Base-by-base conservation (phyloP, 2,888 invertebrate species). In the Mesorhabditis belari region DNA sequence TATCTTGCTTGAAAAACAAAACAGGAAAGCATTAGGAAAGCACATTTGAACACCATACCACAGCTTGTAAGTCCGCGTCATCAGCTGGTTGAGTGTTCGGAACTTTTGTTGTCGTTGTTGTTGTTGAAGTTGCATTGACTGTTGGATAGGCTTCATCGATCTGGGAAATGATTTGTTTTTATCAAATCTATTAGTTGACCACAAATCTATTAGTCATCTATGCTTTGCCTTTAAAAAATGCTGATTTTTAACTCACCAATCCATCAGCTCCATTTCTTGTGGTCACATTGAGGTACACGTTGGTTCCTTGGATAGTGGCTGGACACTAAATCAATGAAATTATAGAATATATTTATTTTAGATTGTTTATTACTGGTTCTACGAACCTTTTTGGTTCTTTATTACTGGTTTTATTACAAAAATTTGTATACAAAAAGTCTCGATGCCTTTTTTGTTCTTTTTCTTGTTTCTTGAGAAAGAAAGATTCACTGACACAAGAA, bases 181-280 rank as follows among this genome's bases (percentile, higher is more conserved):
- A 3, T 19, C n/a, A 65, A 66, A 61, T 79, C 78, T 21, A 9
- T 58, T 28, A n/a, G 77, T 71, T 49, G 69, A 61, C 58, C 77
- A 76, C n/a, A 65, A 66, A 61, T 79, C 78, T 21, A 62, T 71
- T 5, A 55, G 65, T 61, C 74, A 69, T 73, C 79, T 76, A 21
- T 66, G 60, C 57, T 72, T 70, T 25, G 77, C 72, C 26, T 24
- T 9, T 25, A 6, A 17, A 6, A 54, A 17, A 24, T 21, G 17
- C 9, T 5, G 12, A 19, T 51, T 51, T 51, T 51, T n/a, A 51
- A 2, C 17, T 19, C 9, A n/a, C 17, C n/a, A n/a, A n/a, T n/a
- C n/a, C n/a, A n/a, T n/a, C n/a, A n/a, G n/a, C n/a, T n/a, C n/a
- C n/a, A n/a, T n/a, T n/a, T n/a, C n/a, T n/a, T 9, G 66, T 70